Base-by-base conservation (phyloP, 2,888 invertebrate genomes). In the Rhagium mordax region DNA sequence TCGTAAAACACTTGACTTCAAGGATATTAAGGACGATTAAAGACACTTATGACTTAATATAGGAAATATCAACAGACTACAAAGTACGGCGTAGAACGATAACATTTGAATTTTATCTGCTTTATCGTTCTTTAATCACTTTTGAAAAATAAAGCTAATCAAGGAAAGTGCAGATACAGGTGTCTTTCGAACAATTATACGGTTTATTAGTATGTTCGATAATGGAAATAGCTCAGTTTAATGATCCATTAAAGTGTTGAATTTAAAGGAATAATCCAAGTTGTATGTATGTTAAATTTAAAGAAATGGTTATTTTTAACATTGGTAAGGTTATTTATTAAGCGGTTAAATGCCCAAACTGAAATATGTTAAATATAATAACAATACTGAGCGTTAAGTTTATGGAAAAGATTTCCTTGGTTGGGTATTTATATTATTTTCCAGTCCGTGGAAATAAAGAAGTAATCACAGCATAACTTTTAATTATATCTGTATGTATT, bases 61-160 rank as follows among this genome's bases (percentile, higher is more conserved):
- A 41, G n/a, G n/a, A 41, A n/a, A 41, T n/a, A 41, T 13, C 13
- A 41, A 41, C 3, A n/a, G 8, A 41, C 3, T 24, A 24, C 6
- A 24, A 24, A 24, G 24, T 41, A 13, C 13, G 41, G 4, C 33
- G 13, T 10, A 33, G 33, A 33, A 41, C 24, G 20, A 53, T 53
- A 24, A 53, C 21, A 53, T 53, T 53, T 21, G 24, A 53, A 53
- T 53, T 53, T 53, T 53, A 53, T 53, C n/a, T 13, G n/a, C 41
- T 41, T 41, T 41, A 41, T 53, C 8, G 21, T 13, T 20, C 10
- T 53, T 53, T 24, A 53, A 24, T 53, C 53, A n/a, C 53, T 13
- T 41, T 41, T 41, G 41, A 3, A 41, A 41, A 13, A 41, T 13
- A 41, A 41, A 41, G 13, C n/a, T 41, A 41, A n/a, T 41, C n/a